Percentiles rank a stretch among this genome's conserved stretches.
Conservation (phyloP, 1,140 invertebrate genomes). For the Heliconius eleuchia region DNA sequence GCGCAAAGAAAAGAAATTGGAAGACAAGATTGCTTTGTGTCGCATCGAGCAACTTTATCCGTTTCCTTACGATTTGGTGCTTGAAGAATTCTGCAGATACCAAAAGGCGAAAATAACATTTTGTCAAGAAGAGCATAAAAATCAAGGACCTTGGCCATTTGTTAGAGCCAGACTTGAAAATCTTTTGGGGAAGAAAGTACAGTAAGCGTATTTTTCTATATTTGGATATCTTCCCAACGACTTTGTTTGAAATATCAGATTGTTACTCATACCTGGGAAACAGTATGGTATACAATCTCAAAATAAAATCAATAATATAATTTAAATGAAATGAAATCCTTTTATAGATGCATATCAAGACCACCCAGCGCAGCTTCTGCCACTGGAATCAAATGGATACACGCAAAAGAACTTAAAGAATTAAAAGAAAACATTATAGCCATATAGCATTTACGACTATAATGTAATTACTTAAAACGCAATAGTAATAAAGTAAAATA, state of each 20-base stretch:
- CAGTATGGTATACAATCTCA: too few relatives aligned
- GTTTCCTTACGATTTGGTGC: slow-evolving; percentile 92
- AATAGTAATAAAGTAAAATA: slow-evolving; percentile 6
- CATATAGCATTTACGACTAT: slow-evolving; percentile 29
- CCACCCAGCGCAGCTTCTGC: slow-evolving; percentile 70
- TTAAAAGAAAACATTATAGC: slow-evolving; percentile 62
- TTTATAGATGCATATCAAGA: slow-evolving; percentile 57
- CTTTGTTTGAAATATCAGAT: neutral
- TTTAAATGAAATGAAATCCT: neutral
- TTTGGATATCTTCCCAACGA: neutral
- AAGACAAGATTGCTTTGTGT: slow-evolving; percentile 87
- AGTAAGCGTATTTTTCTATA: slow-evolving; percentile 48
- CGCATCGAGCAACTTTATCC: slow-evolving; percentile 93
- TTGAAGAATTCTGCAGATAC: slow-evolving; percentile 87
- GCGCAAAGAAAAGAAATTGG: slow-evolving; percentile 84
- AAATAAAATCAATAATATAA: neutral
- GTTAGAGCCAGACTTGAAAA: slow-evolving; percentile 60
- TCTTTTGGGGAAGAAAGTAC: slow-evolving; percentile 75
- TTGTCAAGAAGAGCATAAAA: slow-evolving; percentile 95
- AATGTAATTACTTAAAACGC: slow-evolving; percentile 4
- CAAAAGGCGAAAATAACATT: slow-evolving; percentile 87
- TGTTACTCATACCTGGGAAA: neutral
- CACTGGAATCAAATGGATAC: slow-evolving; percentile 73
- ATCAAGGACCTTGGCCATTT: slow-evolving; percentile 89
- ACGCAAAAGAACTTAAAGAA: slow-evolving; percentile 65